A percentile compares a stretch with the other conserved stretches of the same genome.
Conservation (phyloP, 2,113 vertebrate species). For the Xiphophorus couchianus region DNA sequence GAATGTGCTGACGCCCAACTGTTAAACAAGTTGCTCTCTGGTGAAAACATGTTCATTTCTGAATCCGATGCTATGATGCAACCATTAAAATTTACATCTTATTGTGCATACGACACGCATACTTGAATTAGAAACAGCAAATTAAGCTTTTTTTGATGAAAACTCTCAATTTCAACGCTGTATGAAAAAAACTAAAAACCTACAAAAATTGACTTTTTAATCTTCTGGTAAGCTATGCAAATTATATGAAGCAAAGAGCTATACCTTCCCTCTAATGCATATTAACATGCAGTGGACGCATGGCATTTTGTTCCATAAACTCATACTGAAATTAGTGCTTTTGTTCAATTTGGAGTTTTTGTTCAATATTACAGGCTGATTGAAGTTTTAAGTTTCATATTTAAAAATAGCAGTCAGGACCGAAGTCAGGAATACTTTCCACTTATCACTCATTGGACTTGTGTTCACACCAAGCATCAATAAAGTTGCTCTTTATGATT, state of each 20-base stretch:
- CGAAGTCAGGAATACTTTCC: too few species aligned
- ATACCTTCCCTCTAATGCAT: conserved; percentile 39
- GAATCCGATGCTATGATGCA: conserved; percentile 50
- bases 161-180: conserved; percentile 41
- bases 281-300: conserved; percentile 12
- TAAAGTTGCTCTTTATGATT: too few species aligned
- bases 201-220: conserved; percentile 3
- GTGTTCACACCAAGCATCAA: too few species aligned
- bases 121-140: conserved; percentile 1
- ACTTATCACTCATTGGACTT: too few species aligned
- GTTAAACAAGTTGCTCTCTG: not conserved
- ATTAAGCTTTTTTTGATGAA: conserved; percentile 30
- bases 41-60: conserved; percentile 32
- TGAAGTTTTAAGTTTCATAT: too few species aligned
- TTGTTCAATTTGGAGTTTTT: too few species aligned
- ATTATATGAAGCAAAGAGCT: conserved; percentile 11
- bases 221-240: conserved; percentile 12
- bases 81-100: conserved; percentile 40
- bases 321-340: not conserved
- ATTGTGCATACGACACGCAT: conserved; percentile 16
- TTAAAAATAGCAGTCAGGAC: too few species aligned
- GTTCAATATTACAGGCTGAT: too few species aligned
- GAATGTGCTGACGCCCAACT: conserved; percentile 1
- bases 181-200: not conserved
- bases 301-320: not conserved